Evolutionary conservation across 2,888 invertebrate genomes (phyloP), one percentile per base, ranked within the genome.

Genomic region (Sacculina carcini): DNA sequence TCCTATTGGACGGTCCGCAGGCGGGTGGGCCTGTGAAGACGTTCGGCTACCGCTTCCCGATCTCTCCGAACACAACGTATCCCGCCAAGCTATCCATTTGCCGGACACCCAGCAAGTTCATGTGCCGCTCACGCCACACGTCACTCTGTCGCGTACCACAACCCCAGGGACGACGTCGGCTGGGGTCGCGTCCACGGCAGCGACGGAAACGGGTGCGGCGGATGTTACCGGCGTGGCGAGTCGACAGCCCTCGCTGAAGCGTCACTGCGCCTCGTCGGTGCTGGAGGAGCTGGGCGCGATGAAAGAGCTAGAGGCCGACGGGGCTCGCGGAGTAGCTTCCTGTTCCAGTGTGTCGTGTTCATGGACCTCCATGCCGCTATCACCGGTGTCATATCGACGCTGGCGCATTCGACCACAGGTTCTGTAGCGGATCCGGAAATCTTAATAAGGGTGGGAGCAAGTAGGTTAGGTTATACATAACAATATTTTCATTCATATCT

Each of bases 401-500:
- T 44, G 44, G 44, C 26, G 29, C 9, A 44, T 44, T 9, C 44
- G 44, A 2, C 44, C 44, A n/a, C 44, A 44, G 44, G 44, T 44
- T 9, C n/a, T 5, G 12, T 5, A 14, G 14, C 14, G 14, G n/a
- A n/a, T n/a, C n/a, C n/a, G n/a, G n/a, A n/a, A n/a, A n/a, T n/a
- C n/a, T n/a, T n/a, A n/a, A n/a, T n/a, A n/a, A n/a, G n/a, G n/a
- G n/a, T n/a, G n/a, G n/a, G n/a, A n/a, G n/a, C n/a, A n/a, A n/a
- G n/a, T n/a, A n/a, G n/a, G n/a, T n/a, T n/a, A n/a, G n/a, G n/a
- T n/a, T n/a, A n/a, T n/a, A n/a, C n/a, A n/a, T n/a, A n/a, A n/a
- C n/a, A n/a, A n/a, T n/a, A n/a, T n/a, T n/a, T n/a, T n/a, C n/a
- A n/a, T n/a, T n/a, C n/a, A n/a, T n/a, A n/a, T n/a, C n/a, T n/a